phyloP scores from a whole-genome alignment of 2,888 invertebrate genomes.

The Drosophila infuscata region DNA sequence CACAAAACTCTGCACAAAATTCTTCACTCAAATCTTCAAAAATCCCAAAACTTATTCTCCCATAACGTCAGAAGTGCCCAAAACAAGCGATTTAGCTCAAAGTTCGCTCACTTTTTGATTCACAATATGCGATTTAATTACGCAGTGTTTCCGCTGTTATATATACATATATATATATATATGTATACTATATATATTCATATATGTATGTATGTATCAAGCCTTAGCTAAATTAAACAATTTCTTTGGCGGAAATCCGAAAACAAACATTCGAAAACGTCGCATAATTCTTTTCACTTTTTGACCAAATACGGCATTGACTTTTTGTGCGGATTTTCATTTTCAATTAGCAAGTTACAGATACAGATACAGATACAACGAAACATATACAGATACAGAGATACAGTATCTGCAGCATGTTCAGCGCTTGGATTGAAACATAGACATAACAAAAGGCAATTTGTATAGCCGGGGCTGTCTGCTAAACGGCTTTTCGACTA shows the following conservation, averaged over 20 bases:
- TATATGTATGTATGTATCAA: not conserved
- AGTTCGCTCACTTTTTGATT: slow-evolving; percentile 44
- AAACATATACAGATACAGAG: slow-evolving; percentile 31
- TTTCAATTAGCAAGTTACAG: slow-evolving; percentile 62
- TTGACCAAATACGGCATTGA: slow-evolving; percentile 70
- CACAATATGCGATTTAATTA: slow-evolving; percentile 54
- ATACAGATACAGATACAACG: slow-evolving; percentile 11
- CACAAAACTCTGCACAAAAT: not conserved
- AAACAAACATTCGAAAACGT: slow-evolving; percentile 48
- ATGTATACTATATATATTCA: not conserved
- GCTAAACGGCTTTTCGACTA: slow-evolving; percentile 65
- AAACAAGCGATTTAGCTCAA: slow-evolving; percentile 21
- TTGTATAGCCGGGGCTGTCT: slow-evolving; percentile 53
- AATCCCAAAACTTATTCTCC: slow-evolving; percentile 54
- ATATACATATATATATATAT: not conserved
- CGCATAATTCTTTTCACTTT: slow-evolving; percentile 78
- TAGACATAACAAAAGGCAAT: slow-evolving; percentile 72
- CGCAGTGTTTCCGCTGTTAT: slow-evolving; percentile 59
- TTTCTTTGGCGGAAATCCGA: slow-evolving; percentile 76
- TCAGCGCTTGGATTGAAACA: slow-evolving; percentile 50
- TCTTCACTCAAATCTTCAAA: not conserved
- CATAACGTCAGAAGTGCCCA: slow-evolving; percentile 53
- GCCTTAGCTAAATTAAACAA: slow-evolving; percentile 45
- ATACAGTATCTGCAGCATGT: slow-evolving; percentile 39
- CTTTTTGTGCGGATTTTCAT: slow-evolving; percentile 55